A percentile compares a stretch with the other conserved stretches of the same genome.
Evolutionary conservation across 2,888 invertebrate species (phyloP).

Genomic region (Pheosia gnoma): DNA sequence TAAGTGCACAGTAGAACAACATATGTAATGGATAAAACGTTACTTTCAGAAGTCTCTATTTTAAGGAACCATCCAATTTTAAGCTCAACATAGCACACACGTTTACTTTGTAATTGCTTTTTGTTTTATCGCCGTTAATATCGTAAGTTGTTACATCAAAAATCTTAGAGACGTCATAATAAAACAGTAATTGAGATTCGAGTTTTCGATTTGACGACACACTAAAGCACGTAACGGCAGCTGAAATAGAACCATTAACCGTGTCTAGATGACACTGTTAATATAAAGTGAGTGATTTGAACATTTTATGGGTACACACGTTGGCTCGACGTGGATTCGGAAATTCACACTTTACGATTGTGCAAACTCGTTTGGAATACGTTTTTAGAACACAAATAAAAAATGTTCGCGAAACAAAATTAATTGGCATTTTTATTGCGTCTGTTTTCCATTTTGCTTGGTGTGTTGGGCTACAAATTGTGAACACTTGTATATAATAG

Average conservation of each 20-base stretch:
- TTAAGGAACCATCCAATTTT: too few relatives aligned
- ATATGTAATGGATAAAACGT: too few relatives aligned
- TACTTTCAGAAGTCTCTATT: too few relatives aligned
- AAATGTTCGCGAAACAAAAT: constrained; percentile 45
- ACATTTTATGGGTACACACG: constrained; percentile 51
- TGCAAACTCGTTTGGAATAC: constrained; percentile 46
- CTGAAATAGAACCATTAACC: constrained; percentile 45
- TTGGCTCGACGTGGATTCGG: constrained; percentile 32
- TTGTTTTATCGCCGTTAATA: background rate
- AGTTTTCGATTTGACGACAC: constrained; percentile 47
- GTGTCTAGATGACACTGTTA: constrained; percentile 44
- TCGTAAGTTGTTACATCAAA: constrained; percentile 14
- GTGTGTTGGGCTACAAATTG: too few relatives aligned
- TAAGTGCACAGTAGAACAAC: too few relatives aligned
- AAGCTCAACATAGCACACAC: too few relatives aligned
- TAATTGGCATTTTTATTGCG: constrained; percentile 16
- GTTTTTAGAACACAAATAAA: constrained; percentile 41
- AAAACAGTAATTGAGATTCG: constrained; percentile 47
- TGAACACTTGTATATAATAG: too few relatives aligned
- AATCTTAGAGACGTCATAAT: constrained; percentile 33
- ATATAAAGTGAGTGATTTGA: constrained; percentile 54
- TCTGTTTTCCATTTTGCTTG: too few relatives aligned
- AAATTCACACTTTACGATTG: constrained; percentile 46
- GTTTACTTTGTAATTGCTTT: too few relatives aligned
- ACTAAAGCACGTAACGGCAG: constrained; percentile 49